A percentile compares a stretch with the other conserved stretches of the same genome.
Conservation (phyloP, 2,797 vertebrate genomes). For the Megalops cyprinoides region DNA sequence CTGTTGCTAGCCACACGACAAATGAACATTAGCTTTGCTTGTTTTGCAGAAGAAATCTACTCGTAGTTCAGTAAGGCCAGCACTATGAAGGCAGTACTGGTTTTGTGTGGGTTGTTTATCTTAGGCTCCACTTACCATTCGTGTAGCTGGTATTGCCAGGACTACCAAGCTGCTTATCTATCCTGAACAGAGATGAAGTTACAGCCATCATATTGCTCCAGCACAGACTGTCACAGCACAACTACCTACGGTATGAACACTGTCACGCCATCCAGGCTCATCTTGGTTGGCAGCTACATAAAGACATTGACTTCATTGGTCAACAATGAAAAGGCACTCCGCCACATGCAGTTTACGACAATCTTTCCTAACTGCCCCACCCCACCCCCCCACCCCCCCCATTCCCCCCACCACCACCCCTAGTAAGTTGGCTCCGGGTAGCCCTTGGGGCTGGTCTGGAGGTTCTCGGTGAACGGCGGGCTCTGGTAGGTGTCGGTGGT, state of each 20-base stretch:
- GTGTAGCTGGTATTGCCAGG: neutral
- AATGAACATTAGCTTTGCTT: neutral
- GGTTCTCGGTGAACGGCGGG: slow-evolving; percentile 89
- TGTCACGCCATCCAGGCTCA: neutral
- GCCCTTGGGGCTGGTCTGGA: slow-evolving; percentile 85
- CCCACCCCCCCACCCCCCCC: neutral
- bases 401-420: too few species aligned
- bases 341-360: neutral
- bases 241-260: slow-evolving; percentile 11
- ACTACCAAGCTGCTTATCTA: neutral
- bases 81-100: neutral
- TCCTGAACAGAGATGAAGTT: neutral
- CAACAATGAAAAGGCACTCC: slow-evolving; percentile 18
- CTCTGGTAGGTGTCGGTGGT: slow-evolving; percentile 91
- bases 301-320: slow-evolving; percentile 11
- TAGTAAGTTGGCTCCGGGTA: slow-evolving; percentile 64
- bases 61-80: neutral
- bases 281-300: slow-evolving; percentile 6
- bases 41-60: neutral
- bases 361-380: neutral
- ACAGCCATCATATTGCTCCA: slow-evolving; percentile 1
- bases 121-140: neutral
- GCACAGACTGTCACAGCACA: neutral
- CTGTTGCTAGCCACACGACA: neutral
- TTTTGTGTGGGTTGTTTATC: neutral